Conservation (phyloP, 2,888 invertebrate species). For the Lysandra coridon region DNA sequence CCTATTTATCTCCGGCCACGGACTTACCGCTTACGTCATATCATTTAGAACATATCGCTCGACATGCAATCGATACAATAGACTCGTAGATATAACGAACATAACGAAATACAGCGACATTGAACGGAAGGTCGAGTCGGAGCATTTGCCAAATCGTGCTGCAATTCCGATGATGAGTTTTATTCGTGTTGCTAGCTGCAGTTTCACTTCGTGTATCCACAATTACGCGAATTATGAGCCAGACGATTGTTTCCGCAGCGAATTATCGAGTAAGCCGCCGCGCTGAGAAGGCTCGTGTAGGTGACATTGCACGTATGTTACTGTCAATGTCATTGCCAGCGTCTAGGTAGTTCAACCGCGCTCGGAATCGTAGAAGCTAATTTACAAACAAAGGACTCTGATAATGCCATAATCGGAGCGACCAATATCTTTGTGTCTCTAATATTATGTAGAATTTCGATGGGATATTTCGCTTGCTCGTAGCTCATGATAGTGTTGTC, state of each 20-base stretch:
- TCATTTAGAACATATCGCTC: conserved; percentile 5
- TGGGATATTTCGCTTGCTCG: background rate
- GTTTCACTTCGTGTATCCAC: conserved; percentile 18
- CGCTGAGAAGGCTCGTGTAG: conserved; percentile 4
- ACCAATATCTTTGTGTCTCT: background rate
- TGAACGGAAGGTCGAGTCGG: conserved; percentile 77
- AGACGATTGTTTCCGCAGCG: conserved; percentile 35
- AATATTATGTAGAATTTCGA: background rate
- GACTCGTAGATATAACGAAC: conserved; percentile 40
- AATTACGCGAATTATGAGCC: conserved; percentile 15
- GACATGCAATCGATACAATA: background rate
- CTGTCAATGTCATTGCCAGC: conserved; percentile 37
- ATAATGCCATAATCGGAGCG: background rate
- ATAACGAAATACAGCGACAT: conserved; percentile 68
- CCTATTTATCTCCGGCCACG: conserved; percentile 42
- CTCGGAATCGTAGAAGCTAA: background rate
- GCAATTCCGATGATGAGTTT: conserved; percentile 24
- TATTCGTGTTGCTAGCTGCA: conserved; percentile 22
- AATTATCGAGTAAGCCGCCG: conserved; percentile 31
- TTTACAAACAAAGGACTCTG: conserved; percentile 7
- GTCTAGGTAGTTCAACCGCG: conserved; percentile 19
- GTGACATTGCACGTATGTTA: conserved; percentile 36
- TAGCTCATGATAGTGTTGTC: background rate
- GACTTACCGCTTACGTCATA: conserved; percentile 35
- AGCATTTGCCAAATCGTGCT: conserved; percentile 81